Base-by-base conservation (phyloP, 2,888 invertebrate genomes). In the Rhagium mordax region DNA sequence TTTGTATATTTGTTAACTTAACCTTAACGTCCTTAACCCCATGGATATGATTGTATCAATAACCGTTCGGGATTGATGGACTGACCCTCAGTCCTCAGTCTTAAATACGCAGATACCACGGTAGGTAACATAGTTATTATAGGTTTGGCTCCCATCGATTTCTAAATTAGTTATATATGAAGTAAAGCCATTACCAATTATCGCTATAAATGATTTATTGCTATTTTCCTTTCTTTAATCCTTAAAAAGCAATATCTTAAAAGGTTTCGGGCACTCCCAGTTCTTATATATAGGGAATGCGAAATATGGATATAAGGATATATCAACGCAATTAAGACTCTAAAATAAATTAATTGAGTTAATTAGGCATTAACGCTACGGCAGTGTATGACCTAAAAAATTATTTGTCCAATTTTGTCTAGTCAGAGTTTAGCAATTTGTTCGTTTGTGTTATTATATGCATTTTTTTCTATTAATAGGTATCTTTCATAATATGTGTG, bases 191-290 rank as follows among this genome's bases (percentile, higher is more conserved):
- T 61, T 47, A 33, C 33, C 18, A 41, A 65, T 65, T 65, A 53
- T 18, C 15, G n/a, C 65, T 20, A 20, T 51, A 53, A 20, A 65
- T 65, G 65, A 65, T 65, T 65, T 65, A 65, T 65, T 33, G 33
- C 51, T 7, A 18, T 33, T 27, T 65, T 65, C 65, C 65, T 53
- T 48, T 65, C 13, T 41, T 41, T 41, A 41, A 41, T 41, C 33
- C 53, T 53, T 65, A 65, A 64, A 33, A 33, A 53, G 51, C 29
- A 53, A 65, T 65, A 53, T 65, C 65, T 65, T 65, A 65, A 65
- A 64, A 65, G 65, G 33, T 27, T 51, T 15, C 1, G 24, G 27
- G 18, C 65, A 20, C 65, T 33, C 33, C 65, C 27, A 65, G 29
- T 16, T 33, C 41, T 41, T 41, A 41, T 41, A 41, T 41, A 13